Percentiles rank a stretch among this genome's conserved stretches.
Conservation (phyloP, 2,797 vertebrate species). For the Benthosema pterotum region DNA sequence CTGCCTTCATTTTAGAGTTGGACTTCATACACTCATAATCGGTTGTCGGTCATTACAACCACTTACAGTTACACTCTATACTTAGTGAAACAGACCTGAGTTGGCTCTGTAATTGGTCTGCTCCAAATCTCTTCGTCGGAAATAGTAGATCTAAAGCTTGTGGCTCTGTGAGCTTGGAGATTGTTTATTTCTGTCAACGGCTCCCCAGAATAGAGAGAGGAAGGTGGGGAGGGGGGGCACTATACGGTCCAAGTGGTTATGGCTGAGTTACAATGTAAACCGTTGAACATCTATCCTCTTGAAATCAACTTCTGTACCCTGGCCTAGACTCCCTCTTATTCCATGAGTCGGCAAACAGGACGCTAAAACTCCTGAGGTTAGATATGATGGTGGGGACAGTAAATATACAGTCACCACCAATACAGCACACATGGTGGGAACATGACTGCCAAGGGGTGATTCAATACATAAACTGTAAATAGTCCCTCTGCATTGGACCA, state of each 20-base stretch:
- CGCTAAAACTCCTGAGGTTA: slow-evolving; percentile 22
- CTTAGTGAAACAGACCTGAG: no score
- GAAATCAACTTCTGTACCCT: slow-evolving; percentile 26
- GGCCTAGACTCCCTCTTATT: neutral
- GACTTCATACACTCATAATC: no score
- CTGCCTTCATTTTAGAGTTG: no score
- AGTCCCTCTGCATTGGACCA: slow-evolving; percentile 44
- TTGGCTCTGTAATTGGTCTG: no score
- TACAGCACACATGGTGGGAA: slow-evolving; percentile 19
- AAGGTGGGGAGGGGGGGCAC: no score
- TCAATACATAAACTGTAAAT: slow-evolving; percentile 51
- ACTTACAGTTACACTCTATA: no score
- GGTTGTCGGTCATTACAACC: no score
- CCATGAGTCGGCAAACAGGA: neutral
- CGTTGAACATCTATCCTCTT: slow-evolving; percentile 30
- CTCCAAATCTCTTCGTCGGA: neutral
- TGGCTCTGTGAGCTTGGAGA: no score
- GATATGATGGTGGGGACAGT: slow-evolving; percentile 10
- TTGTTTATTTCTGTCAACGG: no score
- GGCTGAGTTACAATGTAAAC: neutral
- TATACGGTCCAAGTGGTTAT: neutral
- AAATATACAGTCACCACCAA: slow-evolving; percentile 5
- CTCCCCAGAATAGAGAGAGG: no score
- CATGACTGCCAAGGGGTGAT: slow-evolving; percentile 45
- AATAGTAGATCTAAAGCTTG: no score